phyloP scores from a whole-genome alignment of 2,113 vertebrate genomes.

The Helogale parvula region DNA sequence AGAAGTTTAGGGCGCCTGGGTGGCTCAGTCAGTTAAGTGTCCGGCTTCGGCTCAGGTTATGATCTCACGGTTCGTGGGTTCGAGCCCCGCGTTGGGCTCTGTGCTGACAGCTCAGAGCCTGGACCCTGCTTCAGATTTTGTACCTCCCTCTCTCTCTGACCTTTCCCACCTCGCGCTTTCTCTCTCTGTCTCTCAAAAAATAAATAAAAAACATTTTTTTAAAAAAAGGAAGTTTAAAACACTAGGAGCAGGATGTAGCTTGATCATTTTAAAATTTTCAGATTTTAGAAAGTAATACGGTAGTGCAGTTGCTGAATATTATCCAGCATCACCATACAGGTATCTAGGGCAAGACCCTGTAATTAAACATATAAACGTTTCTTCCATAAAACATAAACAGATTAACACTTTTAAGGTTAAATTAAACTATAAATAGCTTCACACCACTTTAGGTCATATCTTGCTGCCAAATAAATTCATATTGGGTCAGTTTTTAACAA shows the following conservation, averaged over 20 bases:
- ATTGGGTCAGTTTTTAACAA: not conserved
- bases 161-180: too few species aligned
- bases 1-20: not conserved
- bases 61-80: too few species aligned
- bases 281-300: not conserved
- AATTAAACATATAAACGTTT: not conserved
- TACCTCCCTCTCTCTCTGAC: too few species aligned
- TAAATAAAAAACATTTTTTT: too few species aligned
- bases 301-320: not conserved
- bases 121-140: too few species aligned
- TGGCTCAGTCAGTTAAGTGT: too few species aligned
- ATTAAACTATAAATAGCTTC: constrained; percentile 10
- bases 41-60: too few species aligned
- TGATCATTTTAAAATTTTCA: not conserved
- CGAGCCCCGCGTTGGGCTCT: too few species aligned
- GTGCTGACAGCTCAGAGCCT: too few species aligned
- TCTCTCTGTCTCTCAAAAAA: too few species aligned
- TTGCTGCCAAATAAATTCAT: not conserved
- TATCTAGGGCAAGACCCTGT: not conserved
- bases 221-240: not conserved
- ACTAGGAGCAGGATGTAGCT: not conserved
- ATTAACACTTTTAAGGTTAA: not conserved
- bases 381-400: not conserved
- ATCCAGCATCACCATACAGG: not conserved
- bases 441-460: constrained; percentile 8